Base-by-base conservation (phyloP, 2,113 vertebrate species). In the Mobula hypostoma region DNA sequence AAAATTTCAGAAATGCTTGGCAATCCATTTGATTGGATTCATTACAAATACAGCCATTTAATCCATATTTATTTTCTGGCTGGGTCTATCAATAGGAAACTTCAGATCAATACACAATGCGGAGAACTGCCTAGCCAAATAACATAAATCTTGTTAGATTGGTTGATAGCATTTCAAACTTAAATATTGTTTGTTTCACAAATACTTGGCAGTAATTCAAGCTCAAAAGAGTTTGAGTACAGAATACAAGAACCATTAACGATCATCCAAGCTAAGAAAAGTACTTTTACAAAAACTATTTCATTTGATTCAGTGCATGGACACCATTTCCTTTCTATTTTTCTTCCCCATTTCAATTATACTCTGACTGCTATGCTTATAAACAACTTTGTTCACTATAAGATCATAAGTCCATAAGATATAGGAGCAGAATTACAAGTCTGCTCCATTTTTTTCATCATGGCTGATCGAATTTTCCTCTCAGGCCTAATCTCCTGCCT, bases 61-160 rank as follows among this genome's bases (percentile, higher is more conserved):
- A 93, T 74, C 91, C 36, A 74, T 7, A 8, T 48, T 93, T 40
- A 48, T 93, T 93, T 93, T 74, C 66, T 74, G 36, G 3, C 68
- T 48, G 68, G 40, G 17, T 74, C 91, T 93, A 21, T 93, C 66
- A 88, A 66, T 88, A 32, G 85, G 68, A 56, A 14, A 48, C 68
- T 72, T 40, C 21, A 48, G 32, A 74, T 93, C 91, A 74, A 74
- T 48, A 88, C 8, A 48, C 0, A 72, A 24, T 74, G 36, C 24
- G 48, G 29, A 40, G 68, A 93, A 48, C 9, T 48, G 91, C 5
- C 91, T 27, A 48, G 40, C 70, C 36, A 56, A 74, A 9, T 74
- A 74, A 74, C 36, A 74, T 92, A 40, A 92, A 68, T 19, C 36
- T 74, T 56, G 91, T 93, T 70, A 93, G 91, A 56, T 93, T 74